phyloP scores from a whole-genome alignment of 2,888 invertebrate species.

The Didymodactylos carnosus region DNA sequence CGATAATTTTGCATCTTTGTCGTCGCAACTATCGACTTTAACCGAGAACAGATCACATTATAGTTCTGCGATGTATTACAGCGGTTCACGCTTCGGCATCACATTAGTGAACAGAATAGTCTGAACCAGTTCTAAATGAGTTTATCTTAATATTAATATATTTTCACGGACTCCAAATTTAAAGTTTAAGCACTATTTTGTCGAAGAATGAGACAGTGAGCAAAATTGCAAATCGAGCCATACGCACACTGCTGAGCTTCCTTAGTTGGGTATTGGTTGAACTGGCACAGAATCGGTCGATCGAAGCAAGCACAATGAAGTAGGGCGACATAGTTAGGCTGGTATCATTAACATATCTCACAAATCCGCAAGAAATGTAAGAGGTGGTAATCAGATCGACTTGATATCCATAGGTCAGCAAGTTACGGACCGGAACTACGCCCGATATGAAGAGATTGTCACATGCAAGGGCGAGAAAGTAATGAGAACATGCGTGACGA shows the following conservation, averaged over 20 bases:
- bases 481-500: background rate
- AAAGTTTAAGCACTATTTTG: too few relatives aligned
- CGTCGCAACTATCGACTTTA: background rate
- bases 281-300: background rate
- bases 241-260: background rate
- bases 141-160: background rate
- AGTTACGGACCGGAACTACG: background rate
- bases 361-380: background rate
- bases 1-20: background rate
- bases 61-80: background rate
- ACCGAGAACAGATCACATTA: background rate
- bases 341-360: background rate
- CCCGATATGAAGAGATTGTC: background rate
- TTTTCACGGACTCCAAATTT: too few relatives aligned
- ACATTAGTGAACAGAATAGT: background rate
- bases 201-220: too few relatives aligned
- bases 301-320: background rate
- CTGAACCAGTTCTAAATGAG: background rate
- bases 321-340: background rate
- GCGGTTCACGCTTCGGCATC: background rate
- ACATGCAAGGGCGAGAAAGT: background rate
- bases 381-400: background rate
- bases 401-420: background rate
- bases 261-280: background rate
- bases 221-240: background rate